Base-by-base conservation (phyloP, 1,140 invertebrate genomes). In the Pteromalus puparum region DNA sequence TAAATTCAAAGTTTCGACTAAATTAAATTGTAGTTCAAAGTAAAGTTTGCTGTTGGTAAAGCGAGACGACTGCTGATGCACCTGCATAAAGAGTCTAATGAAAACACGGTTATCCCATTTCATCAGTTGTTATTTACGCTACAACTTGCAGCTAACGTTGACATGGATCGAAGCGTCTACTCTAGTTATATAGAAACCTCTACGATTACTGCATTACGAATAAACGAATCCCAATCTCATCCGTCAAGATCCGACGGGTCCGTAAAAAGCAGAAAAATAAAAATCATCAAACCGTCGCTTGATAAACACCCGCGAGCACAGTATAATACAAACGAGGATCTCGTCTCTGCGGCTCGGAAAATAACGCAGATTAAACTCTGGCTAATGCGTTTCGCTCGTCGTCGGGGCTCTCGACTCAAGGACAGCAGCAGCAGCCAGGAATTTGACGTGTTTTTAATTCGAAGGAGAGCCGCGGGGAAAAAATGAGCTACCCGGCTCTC, bases 361-460 rank as follows among this genome's bases (percentile, higher is more conserved):
- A 83, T 77, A 42, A 53, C 18, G 46, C 24, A 67, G 28, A 74
- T 80, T 84, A 83, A 53, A 78, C n/a, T 24, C 53, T 21, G 68
- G 34, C 67, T 78, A 79, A 79, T 73, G 75, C 26, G 28, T 80
- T 84, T 72, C 24, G 34, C 48, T 83, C 61, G 53, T 83, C 61
- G 53, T 68, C 74, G 30, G 18, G 68, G 5, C 53, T 42, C 73
- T 24, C 74, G 10, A 74, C 21, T 53, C 74, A 18, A 68, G 48
- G 34, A 53, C 28, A 75, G 7, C 6, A 42, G 38, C 77, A n/a
- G 21, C 10, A 3, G 28, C 12, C n/a, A 28, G 7, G 38, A 75
- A 18, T 82, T 78, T 85, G 84, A 85, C 84, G 73, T 73, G n/a
- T 82, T 85, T 85, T 82, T 85, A 85, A 85, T 85, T 85, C 42